A percentile compares a stretch with the other conserved stretches of the same genome.
phyloP scores from a whole-genome alignment of 2,797 vertebrate species.

The Thalassophryne amazonica region DNA sequence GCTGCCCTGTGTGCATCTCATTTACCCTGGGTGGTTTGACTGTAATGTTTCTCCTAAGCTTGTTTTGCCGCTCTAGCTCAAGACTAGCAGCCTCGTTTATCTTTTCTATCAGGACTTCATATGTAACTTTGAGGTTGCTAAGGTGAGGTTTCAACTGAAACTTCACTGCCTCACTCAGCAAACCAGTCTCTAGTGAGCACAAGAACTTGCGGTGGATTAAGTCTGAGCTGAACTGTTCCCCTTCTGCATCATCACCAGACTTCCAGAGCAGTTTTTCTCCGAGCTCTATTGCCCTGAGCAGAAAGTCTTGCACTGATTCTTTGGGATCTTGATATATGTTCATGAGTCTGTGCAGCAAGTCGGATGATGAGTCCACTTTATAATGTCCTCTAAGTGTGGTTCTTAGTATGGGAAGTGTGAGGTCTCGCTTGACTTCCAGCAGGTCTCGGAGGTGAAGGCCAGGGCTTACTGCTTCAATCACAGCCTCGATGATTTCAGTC shows the following conservation, averaged over 20 bases:
- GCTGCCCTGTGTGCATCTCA: background rate
- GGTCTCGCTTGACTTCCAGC: constrained; percentile 3
- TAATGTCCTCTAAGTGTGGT: constrained; percentile 5
- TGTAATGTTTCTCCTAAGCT: background rate
- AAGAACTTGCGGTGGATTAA: too few species aligned
- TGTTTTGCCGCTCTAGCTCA: constrained; percentile 1
- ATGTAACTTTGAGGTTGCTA: background rate
- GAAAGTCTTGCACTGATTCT: background rate
- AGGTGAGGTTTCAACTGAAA: constrained; percentile 6
- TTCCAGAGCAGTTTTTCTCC: background rate
- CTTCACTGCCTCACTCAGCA: background rate
- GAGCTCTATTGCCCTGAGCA: constrained; percentile 4
- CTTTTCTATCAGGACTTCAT: constrained; percentile 2
- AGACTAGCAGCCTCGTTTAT: constrained; percentile 8
- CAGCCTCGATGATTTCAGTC: constrained; percentile 13
- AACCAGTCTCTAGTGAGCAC: background rate
- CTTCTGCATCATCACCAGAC: background rate
- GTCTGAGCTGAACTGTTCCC: background rate
- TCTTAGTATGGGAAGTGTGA: background rate
- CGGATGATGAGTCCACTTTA: constrained; percentile 8
- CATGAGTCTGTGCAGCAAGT: constrained; percentile 3
- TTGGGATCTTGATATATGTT: constrained; percentile 10
- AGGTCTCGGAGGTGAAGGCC: constrained; percentile 1
- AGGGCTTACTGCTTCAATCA: constrained; percentile 12
- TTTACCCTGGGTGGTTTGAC: background rate